These are phyloP conservation scores for Paracyprichromis sp. DNA, from an alignment of 2,113 vertebrate species.

Conservation along the genomic window DNA sequence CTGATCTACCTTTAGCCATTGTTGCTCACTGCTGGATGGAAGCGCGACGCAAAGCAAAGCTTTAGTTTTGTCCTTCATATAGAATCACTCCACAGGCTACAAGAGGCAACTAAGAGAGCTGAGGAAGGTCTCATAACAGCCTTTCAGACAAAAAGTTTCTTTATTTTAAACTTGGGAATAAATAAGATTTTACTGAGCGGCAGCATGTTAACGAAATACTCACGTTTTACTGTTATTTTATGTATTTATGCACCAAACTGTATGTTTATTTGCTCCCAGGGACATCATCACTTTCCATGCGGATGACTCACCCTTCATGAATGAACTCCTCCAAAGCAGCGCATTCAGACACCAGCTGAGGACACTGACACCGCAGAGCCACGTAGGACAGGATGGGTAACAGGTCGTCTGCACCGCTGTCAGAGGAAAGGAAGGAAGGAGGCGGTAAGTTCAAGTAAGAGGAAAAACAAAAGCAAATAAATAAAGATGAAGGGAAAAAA, in stretches of 20 bases:
- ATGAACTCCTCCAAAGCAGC: conserved; percentile 92
- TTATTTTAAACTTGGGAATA: not conserved
- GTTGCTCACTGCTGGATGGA: not conserved
- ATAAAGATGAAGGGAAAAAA: not conserved
- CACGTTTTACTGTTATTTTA: not conserved
- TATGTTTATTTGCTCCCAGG: not conserved
- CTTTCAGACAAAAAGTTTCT: not conserved
- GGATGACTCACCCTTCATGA: conserved; percentile 82
- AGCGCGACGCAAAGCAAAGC: fast-evolving
- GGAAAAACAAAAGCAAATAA: not conserved
- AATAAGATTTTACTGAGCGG: fast-evolving
- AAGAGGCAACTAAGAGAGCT: not conserved
- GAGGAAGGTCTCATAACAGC: not conserved
- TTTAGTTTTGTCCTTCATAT: not conserved
- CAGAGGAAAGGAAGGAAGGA: not conserved
- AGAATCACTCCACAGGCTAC: not conserved
- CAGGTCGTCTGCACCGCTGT: conserved; percentile 89
- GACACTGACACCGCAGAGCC: conserved; percentile 79
- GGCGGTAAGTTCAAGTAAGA: not conserved
- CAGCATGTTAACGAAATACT: fast-evolving
- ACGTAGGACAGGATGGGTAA: conserved; percentile 91
- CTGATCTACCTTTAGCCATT: not conserved
- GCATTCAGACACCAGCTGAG: conserved; percentile 89
- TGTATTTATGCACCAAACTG: not conserved
- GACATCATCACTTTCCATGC: not conserved